Percentiles rank a stretch among this genome's conserved stretches.
phyloP scores from a whole-genome alignment of 92 coral and sea anemone genomes.

The Umimayanthus kanabou region DNA sequence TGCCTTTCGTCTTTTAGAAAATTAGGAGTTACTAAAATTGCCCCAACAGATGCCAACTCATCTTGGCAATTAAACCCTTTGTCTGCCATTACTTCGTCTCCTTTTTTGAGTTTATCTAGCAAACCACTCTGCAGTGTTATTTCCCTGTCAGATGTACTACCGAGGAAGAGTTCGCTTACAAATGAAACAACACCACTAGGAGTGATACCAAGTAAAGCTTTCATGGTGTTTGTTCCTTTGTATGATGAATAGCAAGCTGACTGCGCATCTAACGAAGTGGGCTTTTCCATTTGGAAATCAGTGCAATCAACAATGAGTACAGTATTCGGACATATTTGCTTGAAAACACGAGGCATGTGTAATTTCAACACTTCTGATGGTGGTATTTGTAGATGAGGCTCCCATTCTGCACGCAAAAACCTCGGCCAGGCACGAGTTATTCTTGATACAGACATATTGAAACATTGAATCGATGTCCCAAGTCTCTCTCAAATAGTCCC shows the following conservation, averaged over 20 bases:
- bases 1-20: no score
- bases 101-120: no score
- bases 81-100: no score
- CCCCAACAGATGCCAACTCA: no score
- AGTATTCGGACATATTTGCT: constrained; percentile 16
- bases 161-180: constrained; percentile 7
- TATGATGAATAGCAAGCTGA: constrained; percentile 30
- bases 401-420: constrained; percentile 24
- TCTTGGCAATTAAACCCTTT: no score
- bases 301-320: constrained; percentile 34
- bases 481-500: constrained; percentile 14
- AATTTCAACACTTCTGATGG: constrained; percentile 18
- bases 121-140: no score
- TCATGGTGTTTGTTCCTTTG: constrained; percentile 19
- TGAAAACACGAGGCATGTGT: constrained; percentile 22
- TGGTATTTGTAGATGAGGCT: constrained; percentile 39
- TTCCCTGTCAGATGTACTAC: background rate
- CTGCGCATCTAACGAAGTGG: constrained; percentile 17
- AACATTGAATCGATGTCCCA: constrained; percentile 17
- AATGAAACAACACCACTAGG: constrained; percentile 28
- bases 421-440: constrained; percentile 23
- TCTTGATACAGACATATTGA: constrained; percentile 23
- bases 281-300: constrained; percentile 30
- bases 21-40: no score
- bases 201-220: constrained; percentile 17